Evolutionary conservation across 2,113 vertebrate genomes (phyloP).

Genomic region (Sardina pilchardus): DNA sequence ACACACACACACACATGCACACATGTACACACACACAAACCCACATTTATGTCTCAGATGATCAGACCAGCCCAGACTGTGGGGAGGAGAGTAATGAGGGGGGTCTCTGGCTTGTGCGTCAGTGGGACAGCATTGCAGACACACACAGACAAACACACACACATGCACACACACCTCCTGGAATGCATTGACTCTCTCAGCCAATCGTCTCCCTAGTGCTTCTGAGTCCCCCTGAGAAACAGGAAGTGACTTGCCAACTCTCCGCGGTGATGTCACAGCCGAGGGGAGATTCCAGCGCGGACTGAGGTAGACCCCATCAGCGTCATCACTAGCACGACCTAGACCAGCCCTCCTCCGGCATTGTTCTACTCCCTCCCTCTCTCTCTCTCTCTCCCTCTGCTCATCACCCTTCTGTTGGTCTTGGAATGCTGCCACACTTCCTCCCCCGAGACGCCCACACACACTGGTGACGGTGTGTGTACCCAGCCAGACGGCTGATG

Average conservation of each 20-base stretch:
- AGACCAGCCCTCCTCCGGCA: background rate
- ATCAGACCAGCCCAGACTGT: background rate
- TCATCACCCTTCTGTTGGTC: background rate
- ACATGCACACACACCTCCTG: background rate
- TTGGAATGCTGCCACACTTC: background rate
- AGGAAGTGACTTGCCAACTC: background rate
- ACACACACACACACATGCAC: no score
- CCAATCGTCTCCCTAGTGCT: background rate
- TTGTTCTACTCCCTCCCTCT: background rate
- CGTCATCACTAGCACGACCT: background rate
- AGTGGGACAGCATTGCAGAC: background rate
- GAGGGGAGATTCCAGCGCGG: background rate
- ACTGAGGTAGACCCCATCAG: background rate
- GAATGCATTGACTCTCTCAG: background rate
- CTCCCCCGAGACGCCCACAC: background rate
- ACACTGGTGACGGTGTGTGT: background rate
- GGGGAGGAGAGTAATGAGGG: background rate
- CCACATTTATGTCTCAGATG: background rate
- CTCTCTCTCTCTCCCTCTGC: background rate
- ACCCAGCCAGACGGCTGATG: background rate
- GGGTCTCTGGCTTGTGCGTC: background rate
- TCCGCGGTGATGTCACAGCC: background rate
- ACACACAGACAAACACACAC: constrained; percentile 1
- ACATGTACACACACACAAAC: background rate
- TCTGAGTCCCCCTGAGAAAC: background rate